These are phyloP conservation scores for Neogale vison DNA, from an alignment of 2,113 vertebrate species.

Conservation along the genomic window DNA sequence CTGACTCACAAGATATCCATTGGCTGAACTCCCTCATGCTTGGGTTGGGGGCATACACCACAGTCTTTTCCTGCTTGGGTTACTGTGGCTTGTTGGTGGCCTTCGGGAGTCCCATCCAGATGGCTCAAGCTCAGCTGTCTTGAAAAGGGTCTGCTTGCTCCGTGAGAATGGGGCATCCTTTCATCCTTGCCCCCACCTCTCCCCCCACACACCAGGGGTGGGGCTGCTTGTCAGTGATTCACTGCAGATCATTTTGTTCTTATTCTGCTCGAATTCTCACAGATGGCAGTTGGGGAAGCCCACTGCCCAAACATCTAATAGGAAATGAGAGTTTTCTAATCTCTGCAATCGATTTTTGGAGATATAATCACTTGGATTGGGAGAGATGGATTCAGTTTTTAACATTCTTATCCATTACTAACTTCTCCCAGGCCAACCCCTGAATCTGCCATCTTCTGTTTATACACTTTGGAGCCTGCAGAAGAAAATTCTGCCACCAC, in stretches of 20 bases:
- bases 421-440: neutral
- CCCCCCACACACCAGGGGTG: no score
- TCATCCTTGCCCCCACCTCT: neutral
- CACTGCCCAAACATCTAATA: neutral
- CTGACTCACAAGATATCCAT: neutral
- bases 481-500: neutral
- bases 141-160: neutral
- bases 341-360: neutral
- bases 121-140: neutral
- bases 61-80: neutral
- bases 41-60: accelerated
- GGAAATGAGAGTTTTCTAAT: neutral
- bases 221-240: neutral
- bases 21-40: neutral
- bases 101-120: neutral
- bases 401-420: neutral
- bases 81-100: no score
- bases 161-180: no score
- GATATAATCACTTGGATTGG: neutral
- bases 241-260: neutral
- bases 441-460: neutral
- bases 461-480: neutral
- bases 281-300: neutral
- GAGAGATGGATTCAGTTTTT: neutral
- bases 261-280: neutral